Percentiles rank a stretch among this genome's conserved stretches.
phyloP scores from a whole-genome alignment of 1,140 invertebrate species.

The Drosophila carrolli region DNA sequence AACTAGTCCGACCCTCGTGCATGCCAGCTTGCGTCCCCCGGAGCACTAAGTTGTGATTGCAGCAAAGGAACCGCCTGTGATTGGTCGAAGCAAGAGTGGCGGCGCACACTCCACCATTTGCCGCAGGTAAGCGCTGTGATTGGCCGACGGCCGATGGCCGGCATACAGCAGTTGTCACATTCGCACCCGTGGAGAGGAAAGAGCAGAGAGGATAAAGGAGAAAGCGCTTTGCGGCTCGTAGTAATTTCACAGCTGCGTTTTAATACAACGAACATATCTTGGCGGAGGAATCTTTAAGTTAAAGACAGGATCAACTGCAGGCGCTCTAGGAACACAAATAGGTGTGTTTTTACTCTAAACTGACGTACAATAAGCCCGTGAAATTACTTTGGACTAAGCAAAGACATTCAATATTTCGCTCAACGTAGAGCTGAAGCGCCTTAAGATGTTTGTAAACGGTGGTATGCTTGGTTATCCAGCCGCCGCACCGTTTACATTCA shows the following conservation, averaged over 20 bases:
- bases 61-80: conserved; percentile 23
- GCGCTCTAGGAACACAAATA: not conserved
- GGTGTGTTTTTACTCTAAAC: not conserved
- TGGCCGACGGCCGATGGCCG: conserved; percentile 18
- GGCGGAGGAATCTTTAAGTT: not conserved
- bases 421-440: too few species aligned
- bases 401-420: too few species aligned
- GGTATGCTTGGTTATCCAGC: not conserved
- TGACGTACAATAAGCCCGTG: too few species aligned
- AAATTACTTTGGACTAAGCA: too few species aligned
- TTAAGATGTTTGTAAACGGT: not conserved
- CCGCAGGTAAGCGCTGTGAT: conserved; percentile 27
- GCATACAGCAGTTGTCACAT: conserved; percentile 9
- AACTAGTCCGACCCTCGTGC: conserved; percentile 13
- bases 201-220: not conserved
- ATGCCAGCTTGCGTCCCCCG: conserved; percentile 8
- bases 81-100: conserved; percentile 27
- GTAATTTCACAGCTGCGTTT: conserved; percentile 8
- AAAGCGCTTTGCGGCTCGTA: not conserved
- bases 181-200: conserved; percentile 13
- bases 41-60: not conserved
- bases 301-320: not conserved
- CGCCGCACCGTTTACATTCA: not conserved
- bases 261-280: not conserved
- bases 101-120: conserved; percentile 21